phyloP scores from a whole-genome alignment of 2,888 invertebrate genomes.

The Orchesellides sinensis region DNA sequence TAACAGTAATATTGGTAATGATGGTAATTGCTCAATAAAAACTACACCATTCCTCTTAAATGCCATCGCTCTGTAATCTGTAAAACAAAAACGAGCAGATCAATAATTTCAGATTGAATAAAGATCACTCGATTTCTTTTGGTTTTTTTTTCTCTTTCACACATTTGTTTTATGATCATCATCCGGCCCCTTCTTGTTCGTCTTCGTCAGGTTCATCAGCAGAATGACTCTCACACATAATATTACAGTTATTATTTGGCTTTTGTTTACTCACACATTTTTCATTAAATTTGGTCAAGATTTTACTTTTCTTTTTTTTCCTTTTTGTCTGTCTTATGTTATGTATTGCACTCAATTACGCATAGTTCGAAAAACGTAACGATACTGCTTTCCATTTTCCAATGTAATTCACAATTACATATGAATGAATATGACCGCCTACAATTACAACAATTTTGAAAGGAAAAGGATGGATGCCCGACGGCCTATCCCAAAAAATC shows the following conservation, averaged over 20 bases:
- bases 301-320: constrained; percentile 17
- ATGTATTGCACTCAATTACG: not conserved
- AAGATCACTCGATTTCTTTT: constrained; percentile 46
- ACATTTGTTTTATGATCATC: constrained; percentile 50
- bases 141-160: constrained; percentile 23
- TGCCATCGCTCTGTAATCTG: no score
- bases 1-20: constrained; percentile 40
- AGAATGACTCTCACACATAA: not conserved
- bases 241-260: constrained; percentile 27
- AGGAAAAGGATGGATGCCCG: constrained; percentile 3
- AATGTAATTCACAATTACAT: constrained; percentile 5
- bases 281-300: constrained; percentile 16
- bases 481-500: constrained; percentile 19
- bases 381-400: constrained; percentile 20
- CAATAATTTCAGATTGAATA: constrained; percentile 12
- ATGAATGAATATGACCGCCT: not conserved
- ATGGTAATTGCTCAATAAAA: constrained; percentile 30
- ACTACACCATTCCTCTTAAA: constrained; percentile 29
- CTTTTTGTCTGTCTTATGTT: not conserved
- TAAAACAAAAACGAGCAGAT: not conserved
- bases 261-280: constrained; percentile 33
- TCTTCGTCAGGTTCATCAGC: constrained; percentile 1
- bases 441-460: constrained; percentile 1
- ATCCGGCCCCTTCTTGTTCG: constrained; percentile 50
- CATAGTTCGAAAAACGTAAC: not conserved